Evolutionary conservation across 2,797 vertebrate genomes (phyloP), one percentile per base, ranked within the genome.

Genomic region (Pyrocephalus nanus): DNA sequence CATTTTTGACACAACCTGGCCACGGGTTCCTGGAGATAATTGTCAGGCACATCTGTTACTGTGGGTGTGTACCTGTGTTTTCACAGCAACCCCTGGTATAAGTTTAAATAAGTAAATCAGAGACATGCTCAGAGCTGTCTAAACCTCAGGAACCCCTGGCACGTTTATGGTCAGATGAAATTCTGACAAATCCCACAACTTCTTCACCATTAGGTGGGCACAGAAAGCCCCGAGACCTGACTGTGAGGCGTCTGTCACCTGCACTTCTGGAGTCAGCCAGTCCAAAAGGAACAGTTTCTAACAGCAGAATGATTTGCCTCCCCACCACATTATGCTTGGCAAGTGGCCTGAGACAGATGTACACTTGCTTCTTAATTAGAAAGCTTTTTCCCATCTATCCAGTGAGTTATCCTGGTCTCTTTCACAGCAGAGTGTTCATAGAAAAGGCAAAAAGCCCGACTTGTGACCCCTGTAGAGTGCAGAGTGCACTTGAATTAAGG

Each of bases 291-390:
- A 55, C 90, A 45, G 70, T 75, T 90, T 92, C 70, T 92, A 79
- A 40, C 13, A 84, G 76, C 62, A 73, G 79, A 91, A 69, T 29
- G 21, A 75, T 93, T 86, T 43, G 43, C 43, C 20, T 85, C 42
- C 20, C 40, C 25, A 9, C 38, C 69, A 60, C 89, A 95, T 96
- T 96, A 94, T 96, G 92, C 95, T 96, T 96, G 95, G 95, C 94
- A 96, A 94, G 92, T 86, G 94, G 95, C 95, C 96, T 88, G 92
- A 96, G 95, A 93, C 95, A 97, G 96, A 96, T 96, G 95, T 72
- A 88, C 11, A 0, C 62, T 94, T 79, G 82, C 90, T 94, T 92
- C 82, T 93, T 97, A 97, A 96, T 96, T 94, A 93, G 93, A 48
- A 47, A 72, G 55, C 11, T 83, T 83, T 78, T 80, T 27, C 26